These are phyloP conservation scores for Drosophila mayri DNA, from an alignment of 1,140 invertebrate genomes.

Conservation along the genomic window DNA sequence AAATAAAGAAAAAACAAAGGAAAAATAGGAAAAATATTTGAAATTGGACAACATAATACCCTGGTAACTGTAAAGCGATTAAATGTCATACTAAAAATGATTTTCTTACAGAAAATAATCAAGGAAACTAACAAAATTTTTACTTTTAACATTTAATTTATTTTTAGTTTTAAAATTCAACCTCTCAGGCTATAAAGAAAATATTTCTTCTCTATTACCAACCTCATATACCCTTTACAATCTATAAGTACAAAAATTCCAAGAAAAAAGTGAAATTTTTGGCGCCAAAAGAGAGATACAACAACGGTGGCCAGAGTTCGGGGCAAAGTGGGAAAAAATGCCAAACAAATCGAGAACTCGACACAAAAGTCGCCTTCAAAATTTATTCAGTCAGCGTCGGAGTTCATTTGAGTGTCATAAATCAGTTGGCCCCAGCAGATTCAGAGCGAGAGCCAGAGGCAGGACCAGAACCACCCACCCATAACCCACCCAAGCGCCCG, in stretches of 20 bases:
- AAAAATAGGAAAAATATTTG: background rate
- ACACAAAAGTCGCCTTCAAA: conserved; percentile 61
- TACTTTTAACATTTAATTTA: too few relatives aligned
- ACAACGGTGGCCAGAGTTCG: background rate
- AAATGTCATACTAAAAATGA: background rate
- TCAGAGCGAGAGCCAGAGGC: conserved; percentile 2
- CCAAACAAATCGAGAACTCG: conserved; percentile 58
- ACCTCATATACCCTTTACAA: background rate
- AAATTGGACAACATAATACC: background rate
- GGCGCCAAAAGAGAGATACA: conserved; percentile 41
- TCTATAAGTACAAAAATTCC: background rate
- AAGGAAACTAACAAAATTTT: too few relatives aligned
- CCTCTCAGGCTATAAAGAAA: too few relatives aligned
- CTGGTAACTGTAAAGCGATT: background rate
- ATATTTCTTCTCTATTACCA: background rate
- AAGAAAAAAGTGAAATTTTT: conserved; percentile 50
- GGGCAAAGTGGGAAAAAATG: conserved; percentile 46
- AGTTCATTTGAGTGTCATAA: conserved; percentile 83
- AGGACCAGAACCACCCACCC: conserved; percentile 19
- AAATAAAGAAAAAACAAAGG: conserved; percentile 20
- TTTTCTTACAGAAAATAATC: background rate
- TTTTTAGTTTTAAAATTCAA: too few relatives aligned
- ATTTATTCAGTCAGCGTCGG: conserved; percentile 80
- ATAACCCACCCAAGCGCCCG: conserved; percentile 11
- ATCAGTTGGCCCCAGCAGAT: conserved; percentile 60